Conservation (phyloP, 2,888 invertebrate genomes). For the Pterostichus niger region DNA sequence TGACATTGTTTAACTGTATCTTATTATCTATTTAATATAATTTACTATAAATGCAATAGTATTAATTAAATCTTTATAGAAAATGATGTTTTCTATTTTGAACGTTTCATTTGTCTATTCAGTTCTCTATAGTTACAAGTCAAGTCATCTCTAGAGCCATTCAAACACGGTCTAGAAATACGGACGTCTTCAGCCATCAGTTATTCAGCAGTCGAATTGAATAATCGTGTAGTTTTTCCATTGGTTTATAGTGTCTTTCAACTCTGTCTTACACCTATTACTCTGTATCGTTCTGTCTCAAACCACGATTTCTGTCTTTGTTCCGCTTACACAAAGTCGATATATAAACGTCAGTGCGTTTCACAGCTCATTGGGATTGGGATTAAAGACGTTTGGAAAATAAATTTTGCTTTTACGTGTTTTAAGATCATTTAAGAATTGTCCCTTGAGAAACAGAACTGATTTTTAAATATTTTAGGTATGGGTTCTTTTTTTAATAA, state of each 20-base stretch:
- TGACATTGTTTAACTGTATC: too few relatives aligned
- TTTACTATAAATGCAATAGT: too few relatives aligned
- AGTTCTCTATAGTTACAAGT: not conserved
- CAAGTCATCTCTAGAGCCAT: not conserved
- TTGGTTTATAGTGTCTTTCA: not conserved
- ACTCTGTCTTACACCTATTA: not conserved
- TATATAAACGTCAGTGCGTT: slow-evolving; percentile 24
- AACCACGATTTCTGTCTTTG: not conserved
- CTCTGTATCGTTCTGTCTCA: not conserved
- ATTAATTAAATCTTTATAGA: too few relatives aligned
- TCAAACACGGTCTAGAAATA: not conserved
- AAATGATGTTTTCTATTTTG: not conserved
- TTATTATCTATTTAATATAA: too few relatives aligned
- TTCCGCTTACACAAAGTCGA: slow-evolving; percentile 6
- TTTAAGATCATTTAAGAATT: slow-evolving; percentile 10
- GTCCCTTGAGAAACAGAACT: not conserved
- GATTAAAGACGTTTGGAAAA: slow-evolving; percentile 30
- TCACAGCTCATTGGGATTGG: slow-evolving; percentile 36
- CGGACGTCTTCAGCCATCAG: not conserved
- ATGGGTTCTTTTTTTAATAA: slow-evolving; percentile 22
- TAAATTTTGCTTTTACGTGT: slow-evolving; percentile 27
- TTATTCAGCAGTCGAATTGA: slow-evolving; percentile 32
- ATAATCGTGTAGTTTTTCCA: slow-evolving; percentile 36
- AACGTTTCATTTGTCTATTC: not conserved
- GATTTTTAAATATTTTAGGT: not conserved